Evolutionary conservation across 2,888 invertebrate species (phyloP).

Genomic region (Drosophila atripex): DNA sequence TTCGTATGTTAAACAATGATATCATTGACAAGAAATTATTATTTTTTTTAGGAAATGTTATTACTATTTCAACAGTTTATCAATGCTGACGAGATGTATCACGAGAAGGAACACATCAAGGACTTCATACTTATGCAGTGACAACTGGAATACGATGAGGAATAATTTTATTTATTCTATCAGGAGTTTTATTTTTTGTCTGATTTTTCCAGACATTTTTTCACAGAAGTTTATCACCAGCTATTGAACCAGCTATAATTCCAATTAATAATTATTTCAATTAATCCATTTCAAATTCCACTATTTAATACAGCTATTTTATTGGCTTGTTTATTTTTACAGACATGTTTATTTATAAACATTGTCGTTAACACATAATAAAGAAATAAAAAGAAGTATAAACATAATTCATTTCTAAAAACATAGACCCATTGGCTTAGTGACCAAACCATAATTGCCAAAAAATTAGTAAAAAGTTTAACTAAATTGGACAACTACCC

Average conservation of each 20-base stretch:
- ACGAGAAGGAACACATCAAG: slow-evolving; percentile 88
- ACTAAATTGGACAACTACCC: slow-evolving; percentile 45
- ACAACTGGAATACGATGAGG: slow-evolving; percentile 87
- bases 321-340: no score
- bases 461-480: not conserved
- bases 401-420: no score
- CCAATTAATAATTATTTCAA: slow-evolving; percentile 86
- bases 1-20: no score
- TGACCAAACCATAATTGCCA: no score
- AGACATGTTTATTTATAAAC: no score
- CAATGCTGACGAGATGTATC: slow-evolving; percentile 90
- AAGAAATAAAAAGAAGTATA: no score
- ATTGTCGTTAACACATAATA: no score
- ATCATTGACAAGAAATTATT: slow-evolving; percentile 85
- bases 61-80: slow-evolving; percentile 81
- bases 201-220: slow-evolving; percentile 86
- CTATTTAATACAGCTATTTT: slow-evolving; percentile 90
- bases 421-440: no score
- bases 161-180: slow-evolving; percentile 90
- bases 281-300: slow-evolving; percentile 89
- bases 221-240: slow-evolving; percentile 84
- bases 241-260: no score
- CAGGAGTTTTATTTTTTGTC: slow-evolving; percentile 87
- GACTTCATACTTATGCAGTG: slow-evolving; percentile 86
- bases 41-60: slow-evolving; percentile 84